phyloP scores from a whole-genome alignment of 2,888 invertebrate genomes.

The Drosophila borborema region DNA sequence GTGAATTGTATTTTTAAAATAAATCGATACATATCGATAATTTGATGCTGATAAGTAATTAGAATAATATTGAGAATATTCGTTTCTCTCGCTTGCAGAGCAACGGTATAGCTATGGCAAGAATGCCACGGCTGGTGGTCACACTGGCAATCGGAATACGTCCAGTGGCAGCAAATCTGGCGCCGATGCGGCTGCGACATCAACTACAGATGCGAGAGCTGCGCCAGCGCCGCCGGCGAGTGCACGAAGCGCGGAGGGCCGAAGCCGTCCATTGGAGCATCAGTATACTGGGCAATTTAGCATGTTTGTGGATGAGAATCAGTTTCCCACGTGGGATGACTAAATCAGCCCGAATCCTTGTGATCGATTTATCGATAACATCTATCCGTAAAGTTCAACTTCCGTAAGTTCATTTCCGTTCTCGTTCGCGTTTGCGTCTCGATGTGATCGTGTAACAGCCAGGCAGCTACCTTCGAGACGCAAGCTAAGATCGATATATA shows the following conservation, averaged over 20 bases:
- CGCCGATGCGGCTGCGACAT: conserved; percentile 17
- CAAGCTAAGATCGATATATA: not conserved
- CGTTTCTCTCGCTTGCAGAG: conserved; percentile 54
- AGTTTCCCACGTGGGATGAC: conserved; percentile 89
- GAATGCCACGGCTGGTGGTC: conserved; percentile 69
- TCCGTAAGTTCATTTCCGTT: conserved; percentile 8
- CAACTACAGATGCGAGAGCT: conserved; percentile 20
- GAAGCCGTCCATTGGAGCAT: conserved; percentile 57
- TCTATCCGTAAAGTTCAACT: not conserved
- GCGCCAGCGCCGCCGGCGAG: conserved; percentile 10
- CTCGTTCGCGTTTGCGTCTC: conserved; percentile 7
- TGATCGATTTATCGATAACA: conserved; percentile 3
- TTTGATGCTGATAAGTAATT: too few relatives aligned
- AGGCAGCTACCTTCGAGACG: conserved; percentile 21
- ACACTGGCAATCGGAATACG: conserved; percentile 76
- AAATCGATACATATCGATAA: too few relatives aligned
- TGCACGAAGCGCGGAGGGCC: conserved; percentile 63
- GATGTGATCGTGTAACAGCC: conserved; percentile 11
- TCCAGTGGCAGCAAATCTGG: conserved; percentile 75
- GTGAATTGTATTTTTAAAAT: too few relatives aligned
- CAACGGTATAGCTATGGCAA: conserved; percentile 80
- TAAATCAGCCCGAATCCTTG: conserved; percentile 81
- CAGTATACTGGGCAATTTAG: conserved; percentile 83
- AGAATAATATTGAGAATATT: too few relatives aligned
- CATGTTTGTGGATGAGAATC: conserved; percentile 87